phyloP scores from a whole-genome alignment of 2,113 vertebrate species.

The Fregata magnificens region DNA sequence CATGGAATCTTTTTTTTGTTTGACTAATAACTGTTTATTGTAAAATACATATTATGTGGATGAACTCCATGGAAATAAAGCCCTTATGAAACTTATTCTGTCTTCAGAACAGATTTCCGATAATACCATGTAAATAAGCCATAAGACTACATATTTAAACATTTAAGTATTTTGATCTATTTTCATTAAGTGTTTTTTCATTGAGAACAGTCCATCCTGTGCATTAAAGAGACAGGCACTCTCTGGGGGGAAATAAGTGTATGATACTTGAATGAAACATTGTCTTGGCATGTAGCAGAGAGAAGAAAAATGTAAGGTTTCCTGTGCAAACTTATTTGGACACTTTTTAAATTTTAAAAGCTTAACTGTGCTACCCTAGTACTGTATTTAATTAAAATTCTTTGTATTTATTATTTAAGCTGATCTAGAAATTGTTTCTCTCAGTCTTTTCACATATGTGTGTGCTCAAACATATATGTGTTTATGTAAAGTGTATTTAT shows the following conservation, averaged over 20 bases:
- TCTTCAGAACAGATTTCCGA: background rate
- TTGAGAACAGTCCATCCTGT: slow-evolving; percentile 2
- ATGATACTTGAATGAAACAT: background rate
- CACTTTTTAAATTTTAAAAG: background rate
- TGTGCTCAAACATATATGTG: background rate
- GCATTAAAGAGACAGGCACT: background rate
- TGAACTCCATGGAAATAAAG: background rate
- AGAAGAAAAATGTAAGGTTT: background rate
- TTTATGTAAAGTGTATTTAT: background rate
- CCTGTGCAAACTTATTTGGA: background rate
- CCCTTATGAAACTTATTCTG: background rate
- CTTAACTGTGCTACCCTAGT: background rate
- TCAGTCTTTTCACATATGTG: background rate
- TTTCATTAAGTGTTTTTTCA: background rate
- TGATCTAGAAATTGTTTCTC: background rate
- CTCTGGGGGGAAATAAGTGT: background rate
- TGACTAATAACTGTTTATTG: background rate
- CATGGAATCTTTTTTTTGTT: background rate
- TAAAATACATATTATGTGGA: background rate
- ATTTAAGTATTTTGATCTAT: background rate
- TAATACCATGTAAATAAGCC: background rate
- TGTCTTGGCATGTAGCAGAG: background rate
- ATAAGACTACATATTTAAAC: background rate
- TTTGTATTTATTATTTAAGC: background rate
- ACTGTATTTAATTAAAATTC: background rate